Evolutionary conservation across 2,888 invertebrate species (phyloP).

Genomic region (Ornithoptera priamus): DNA sequence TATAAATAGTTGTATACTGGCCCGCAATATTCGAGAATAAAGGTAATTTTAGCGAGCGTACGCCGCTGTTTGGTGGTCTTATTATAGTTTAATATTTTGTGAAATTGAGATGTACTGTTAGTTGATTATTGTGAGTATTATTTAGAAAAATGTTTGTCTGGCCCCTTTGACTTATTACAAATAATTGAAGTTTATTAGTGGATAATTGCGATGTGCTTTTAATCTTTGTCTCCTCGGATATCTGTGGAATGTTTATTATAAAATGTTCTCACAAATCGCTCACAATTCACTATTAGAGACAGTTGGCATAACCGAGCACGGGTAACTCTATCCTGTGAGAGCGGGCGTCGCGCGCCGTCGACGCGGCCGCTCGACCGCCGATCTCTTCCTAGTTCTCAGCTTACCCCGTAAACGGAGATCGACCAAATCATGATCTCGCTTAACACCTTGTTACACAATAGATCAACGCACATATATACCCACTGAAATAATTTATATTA

Average conservation of each 20-base stretch:
- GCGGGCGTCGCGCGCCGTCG: slow-evolving; percentile 59
- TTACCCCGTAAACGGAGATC: slow-evolving; percentile 66
- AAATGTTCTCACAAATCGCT: slow-evolving; percentile 43
- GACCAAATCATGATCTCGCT: slow-evolving; percentile 59
- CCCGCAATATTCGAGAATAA: background rate
- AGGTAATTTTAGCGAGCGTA: background rate
- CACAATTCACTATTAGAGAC: slow-evolving; percentile 43
- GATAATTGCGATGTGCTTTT: background rate
- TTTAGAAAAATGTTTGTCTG: too few relatives aligned
- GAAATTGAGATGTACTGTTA: background rate
- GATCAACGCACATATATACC: slow-evolving; percentile 3
- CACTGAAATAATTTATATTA: background rate
- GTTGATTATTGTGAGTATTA: too few relatives aligned
- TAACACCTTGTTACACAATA: slow-evolving; percentile 51
- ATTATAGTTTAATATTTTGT: background rate
- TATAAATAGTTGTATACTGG: too few relatives aligned
- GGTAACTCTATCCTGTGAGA: slow-evolving; percentile 73
- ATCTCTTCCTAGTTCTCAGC: slow-evolving; percentile 73
- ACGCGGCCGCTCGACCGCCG: slow-evolving; percentile 61
- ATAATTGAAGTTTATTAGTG: background rate
- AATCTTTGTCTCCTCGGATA: background rate
- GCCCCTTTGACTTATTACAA: background rate
- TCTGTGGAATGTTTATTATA: slow-evolving; percentile 3
- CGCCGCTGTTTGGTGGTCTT: background rate
- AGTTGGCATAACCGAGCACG: slow-evolving; percentile 42